Percentiles rank a stretch among this genome's conserved stretches.
phyloP scores from a whole-genome alignment of 2,888 invertebrate species.

The Leptinotarsa haldemani region DNA sequence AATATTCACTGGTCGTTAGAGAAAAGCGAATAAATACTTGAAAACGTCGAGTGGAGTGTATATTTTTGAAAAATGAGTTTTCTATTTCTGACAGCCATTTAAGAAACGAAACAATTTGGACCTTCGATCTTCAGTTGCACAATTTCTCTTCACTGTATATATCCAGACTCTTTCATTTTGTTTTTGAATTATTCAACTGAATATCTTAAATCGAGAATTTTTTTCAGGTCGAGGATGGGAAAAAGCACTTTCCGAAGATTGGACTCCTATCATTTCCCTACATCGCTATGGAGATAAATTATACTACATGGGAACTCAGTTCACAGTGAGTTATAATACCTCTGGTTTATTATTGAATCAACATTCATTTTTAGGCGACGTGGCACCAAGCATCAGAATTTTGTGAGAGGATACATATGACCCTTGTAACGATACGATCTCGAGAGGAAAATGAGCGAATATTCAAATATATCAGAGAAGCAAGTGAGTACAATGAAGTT shows the following conservation, averaged over 20 bases:
- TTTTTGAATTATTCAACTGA: no score
- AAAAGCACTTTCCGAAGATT: neutral
- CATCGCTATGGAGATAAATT: constrained; percentile 13
- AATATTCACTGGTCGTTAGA: no score
- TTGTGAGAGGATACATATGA: constrained; percentile 20
- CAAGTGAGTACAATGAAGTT: neutral
- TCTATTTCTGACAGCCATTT: no score
- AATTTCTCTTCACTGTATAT: no score
- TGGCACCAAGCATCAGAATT: constrained; percentile 1
- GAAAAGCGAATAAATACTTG: no score
- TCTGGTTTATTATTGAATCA: neutral
- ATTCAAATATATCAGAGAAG: constrained; percentile 14
- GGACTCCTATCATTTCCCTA: neutral
- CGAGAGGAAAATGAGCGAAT: constrained; percentile 15
- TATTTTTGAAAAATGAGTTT: no score
- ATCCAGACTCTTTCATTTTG: no score
- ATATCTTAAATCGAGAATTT: neutral
- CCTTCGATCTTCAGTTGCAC: no score
- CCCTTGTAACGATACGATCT: neutral
- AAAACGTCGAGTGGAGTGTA: no score
- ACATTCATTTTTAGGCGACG: constrained; percentile 3
- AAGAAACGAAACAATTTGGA: no score
- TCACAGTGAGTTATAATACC: constrained; percentile 3
- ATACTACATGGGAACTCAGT: constrained; percentile 11
- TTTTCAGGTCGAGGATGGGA: constrained; percentile 18